These are phyloP conservation scores for Urocyon cinereoargenteus DNA, from an alignment of 2,797 vertebrate genomes.

Conservation along the genomic window DNA sequence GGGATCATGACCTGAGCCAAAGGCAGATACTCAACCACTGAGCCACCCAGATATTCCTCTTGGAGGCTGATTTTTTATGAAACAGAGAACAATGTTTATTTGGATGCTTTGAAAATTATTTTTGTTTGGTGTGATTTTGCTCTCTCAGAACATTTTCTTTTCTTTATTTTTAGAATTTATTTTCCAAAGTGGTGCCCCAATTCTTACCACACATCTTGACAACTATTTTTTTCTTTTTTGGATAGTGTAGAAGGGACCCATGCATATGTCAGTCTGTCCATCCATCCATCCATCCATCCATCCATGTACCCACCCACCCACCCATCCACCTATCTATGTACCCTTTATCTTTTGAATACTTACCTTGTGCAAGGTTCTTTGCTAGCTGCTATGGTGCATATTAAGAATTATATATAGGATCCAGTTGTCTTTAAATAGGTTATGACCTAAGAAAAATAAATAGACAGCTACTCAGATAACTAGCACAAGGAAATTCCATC, in stretches of 20 bases:
- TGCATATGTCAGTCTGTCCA: no score
- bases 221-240: background rate
- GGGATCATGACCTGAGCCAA: no score
- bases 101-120: slow-evolving; percentile 22
- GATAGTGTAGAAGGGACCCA: background rate
- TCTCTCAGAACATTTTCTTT: background rate
- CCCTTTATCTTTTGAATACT: background rate
- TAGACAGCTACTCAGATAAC: background rate
- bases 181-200: background rate
- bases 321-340: background rate
- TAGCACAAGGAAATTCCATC: background rate
- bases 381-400: background rate
- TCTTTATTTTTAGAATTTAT: slow-evolving; percentile 37
- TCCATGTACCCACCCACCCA: background rate
- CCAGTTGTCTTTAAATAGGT: slow-evolving; percentile 13
- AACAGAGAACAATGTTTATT: background rate
- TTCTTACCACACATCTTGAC: background rate
- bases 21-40: no score
- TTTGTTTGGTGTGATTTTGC: slow-evolving; percentile 44
- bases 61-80: background rate
- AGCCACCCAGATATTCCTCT: background rate
- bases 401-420: background rate
- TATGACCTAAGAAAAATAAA: slow-evolving; percentile 14
- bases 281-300: background rate
- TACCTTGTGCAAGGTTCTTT: background rate